Base-by-base conservation (phyloP, 2,113 vertebrate species). In the Choloepus hoffmanni region DNA sequence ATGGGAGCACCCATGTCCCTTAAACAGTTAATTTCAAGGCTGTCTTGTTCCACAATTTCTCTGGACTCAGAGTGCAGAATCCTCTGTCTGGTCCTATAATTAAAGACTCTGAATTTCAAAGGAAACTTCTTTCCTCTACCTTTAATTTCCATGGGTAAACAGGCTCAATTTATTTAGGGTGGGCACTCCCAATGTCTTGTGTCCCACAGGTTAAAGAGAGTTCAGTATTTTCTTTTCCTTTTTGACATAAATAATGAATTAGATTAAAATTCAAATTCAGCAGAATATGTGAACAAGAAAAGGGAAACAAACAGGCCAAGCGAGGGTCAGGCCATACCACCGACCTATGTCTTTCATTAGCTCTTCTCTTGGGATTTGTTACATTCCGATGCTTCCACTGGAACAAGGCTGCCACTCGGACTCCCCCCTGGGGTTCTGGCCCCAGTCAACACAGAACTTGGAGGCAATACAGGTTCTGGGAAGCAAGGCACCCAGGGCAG, bases 361-460 rank as follows among this genome's bases (percentile, higher is more conserved):
- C 67, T 67, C 50, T 55, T 97, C 95, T 81, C 93, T 68, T 93
- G 90, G 93, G 79, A 89, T 5, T 23, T 98, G 95, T 96, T 96
- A 95, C 89, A 96, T 95, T 96, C 94, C 90, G 89, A 96, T 93
- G 70, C 95, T 96, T 97, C 89, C 97, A 67, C 96, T 90, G 95
- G 92, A 96, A 97, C 77, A 96, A 26, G 1, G 76, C n/a, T 96
- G 92, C 96, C 90, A 96, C 0, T 1, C 48, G 36, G 86, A 94
- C 72, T 96, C 81, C 96, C 89, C 91, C 84, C 30, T 14, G 55
- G 94, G 95, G 88, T 74, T 19, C 43, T 90, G 26, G 91, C 65
- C 67, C 92, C 97, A 95, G 68, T 79, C 85, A 96, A 94, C 87
- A 96, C 26, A 95, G 82, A 95, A 76, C 36, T 96, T 23, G 45